phyloP scores from a whole-genome alignment of 2,797 vertebrate species.

The Erithacus rubecula region DNA sequence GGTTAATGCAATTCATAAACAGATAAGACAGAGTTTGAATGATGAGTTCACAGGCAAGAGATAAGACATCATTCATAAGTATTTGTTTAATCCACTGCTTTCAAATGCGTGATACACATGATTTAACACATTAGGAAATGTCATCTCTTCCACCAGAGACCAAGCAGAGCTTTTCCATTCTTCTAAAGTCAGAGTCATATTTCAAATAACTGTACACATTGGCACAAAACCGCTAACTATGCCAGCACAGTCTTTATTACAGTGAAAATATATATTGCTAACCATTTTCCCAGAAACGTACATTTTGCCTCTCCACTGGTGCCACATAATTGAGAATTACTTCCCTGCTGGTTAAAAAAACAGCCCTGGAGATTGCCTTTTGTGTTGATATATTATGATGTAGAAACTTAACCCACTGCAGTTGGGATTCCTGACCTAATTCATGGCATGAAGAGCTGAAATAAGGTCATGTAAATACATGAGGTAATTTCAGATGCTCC shows the following conservation, averaged over 20 bases:
- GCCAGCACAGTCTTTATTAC: conserved; percentile 18
- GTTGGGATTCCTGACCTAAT: conserved; percentile 42
- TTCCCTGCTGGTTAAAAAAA: conserved; percentile 20
- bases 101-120: background rate
- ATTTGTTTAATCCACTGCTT: conserved; percentile 55
- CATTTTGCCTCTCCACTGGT: background rate
- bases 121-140: conserved; percentile 36
- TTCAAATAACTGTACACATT: conserved; percentile 23
- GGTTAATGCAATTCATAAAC: conserved; percentile 25
- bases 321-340: conserved; percentile 26
- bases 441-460: background rate
- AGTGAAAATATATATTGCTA: conserved; percentile 40
- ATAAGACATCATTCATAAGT: conserved; percentile 24
- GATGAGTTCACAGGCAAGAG: conserved; percentile 31
- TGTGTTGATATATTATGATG: conserved; percentile 26
- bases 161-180: background rate
- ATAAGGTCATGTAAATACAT: conserved; percentile 42
- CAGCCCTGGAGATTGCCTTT: background rate
- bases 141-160: conserved; percentile 22
- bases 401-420: conserved; percentile 34
- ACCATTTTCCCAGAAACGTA: conserved; percentile 1
- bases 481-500: conserved; percentile 30
- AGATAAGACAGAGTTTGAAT: conserved; percentile 19
- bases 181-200: background rate
- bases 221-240: conserved; percentile 8